Base-by-base conservation (phyloP, 2,797 vertebrate genomes). In the Eremophila alpestris region DNA sequence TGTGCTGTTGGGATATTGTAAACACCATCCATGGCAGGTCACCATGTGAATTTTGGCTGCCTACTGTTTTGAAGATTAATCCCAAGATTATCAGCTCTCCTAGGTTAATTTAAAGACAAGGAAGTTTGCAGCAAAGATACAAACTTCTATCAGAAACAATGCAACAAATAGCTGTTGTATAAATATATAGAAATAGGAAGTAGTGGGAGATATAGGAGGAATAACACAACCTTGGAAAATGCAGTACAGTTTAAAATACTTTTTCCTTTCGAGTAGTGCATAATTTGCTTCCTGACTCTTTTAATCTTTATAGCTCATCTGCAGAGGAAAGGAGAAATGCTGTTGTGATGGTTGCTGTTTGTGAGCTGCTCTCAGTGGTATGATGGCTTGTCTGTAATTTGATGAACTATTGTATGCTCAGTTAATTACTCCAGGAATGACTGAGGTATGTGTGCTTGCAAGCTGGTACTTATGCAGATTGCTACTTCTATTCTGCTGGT, bases 401-500 rank as follows among this genome's bases (percentile, higher is more conserved):
- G 90, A 93, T 95, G 94, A 96, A 94, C 91, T 93, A 65, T 64
- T 93, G 58, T 68, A 26, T 71, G 36, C 76, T 95, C 87, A 83
- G 74, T 93, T 96, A 95, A 96, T 94, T 87, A 80, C 82, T 83
- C 18, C 65, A 80, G 41, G 76, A 94, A 83, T 74, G 87, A 75
- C 67, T 95, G 91, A 84, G 75, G 58, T 91, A 52, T 89, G 78
- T 26, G 34, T 60, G 91, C 63, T 88, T 91, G 68, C 73, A 92
- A 78, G 36, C 67, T 83, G 60, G 48, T 90, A 49, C 80, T 87
- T 96, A 90, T 68, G 87, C 83, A 94, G 94, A 96, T 97, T 80
- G 27, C 92, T 96, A 36, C 94, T 96, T 94, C 67, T 87, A 51
- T 94, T 92, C 91, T 95, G 85, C 85, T 96, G 96, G 95, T 97